Conservation (phyloP, 92 coral and sea anemone species). For the Porites lobata region DNA sequence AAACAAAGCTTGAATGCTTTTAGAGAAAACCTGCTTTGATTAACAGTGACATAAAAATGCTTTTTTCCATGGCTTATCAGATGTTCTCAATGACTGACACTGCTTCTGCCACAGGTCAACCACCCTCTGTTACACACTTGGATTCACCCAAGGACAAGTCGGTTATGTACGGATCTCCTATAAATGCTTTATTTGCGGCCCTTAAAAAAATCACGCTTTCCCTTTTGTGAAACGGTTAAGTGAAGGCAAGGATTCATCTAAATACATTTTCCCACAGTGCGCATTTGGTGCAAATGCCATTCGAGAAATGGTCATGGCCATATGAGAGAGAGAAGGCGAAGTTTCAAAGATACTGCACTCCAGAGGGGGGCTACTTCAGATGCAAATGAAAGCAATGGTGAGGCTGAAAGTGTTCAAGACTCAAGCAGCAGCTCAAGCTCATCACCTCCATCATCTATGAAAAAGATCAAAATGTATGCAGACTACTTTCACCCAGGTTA, state of each 20-base stretch:
- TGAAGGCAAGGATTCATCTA: neutral
- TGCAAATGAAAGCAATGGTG: slow-evolving; percentile 23
- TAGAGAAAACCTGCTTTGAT: too few species aligned
- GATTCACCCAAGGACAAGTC: too few species aligned
- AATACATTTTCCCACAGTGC: neutral
- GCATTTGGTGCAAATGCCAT: neutral
- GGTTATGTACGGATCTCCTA: too few species aligned
- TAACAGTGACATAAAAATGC: too few species aligned
- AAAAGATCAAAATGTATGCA: slow-evolving; percentile 17
- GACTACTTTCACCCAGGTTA: slow-evolving; percentile 38
- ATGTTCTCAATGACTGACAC: too few species aligned
- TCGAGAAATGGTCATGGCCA: slow-evolving; percentile 14
- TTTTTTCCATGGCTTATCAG: too few species aligned
- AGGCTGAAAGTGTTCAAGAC: slow-evolving; percentile 22
- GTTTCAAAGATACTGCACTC: neutral
- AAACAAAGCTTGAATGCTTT: too few species aligned
- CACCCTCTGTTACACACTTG: too few species aligned
- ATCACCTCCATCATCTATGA: slow-evolving; percentile 13
- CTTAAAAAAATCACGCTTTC: too few species aligned
- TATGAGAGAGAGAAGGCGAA: neutral
- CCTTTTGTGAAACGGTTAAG: neutral
- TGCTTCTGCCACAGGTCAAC: too few species aligned
- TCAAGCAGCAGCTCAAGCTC: slow-evolving; percentile 8
- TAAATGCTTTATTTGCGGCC: too few species aligned
- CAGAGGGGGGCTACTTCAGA: slow-evolving; percentile 1